phyloP scores from a whole-genome alignment of 2,797 vertebrate genomes.

The Glyptemys insculpta region DNA sequence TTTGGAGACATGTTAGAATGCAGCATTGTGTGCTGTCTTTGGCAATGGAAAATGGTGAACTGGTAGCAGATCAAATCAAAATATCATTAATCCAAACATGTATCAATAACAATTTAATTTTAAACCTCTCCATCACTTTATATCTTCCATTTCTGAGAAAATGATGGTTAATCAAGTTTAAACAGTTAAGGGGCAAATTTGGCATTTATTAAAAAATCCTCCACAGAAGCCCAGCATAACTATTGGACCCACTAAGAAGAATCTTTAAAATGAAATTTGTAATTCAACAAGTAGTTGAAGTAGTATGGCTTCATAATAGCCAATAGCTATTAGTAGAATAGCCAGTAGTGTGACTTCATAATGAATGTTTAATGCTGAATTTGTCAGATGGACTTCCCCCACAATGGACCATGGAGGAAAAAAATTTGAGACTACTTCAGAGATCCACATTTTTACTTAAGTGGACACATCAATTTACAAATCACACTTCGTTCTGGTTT shows the following conservation, averaged over 20 bases:
- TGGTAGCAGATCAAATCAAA: background rate
- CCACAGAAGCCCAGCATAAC: background rate
- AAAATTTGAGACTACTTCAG: background rate
- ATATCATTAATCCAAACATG: background rate
- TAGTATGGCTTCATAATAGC: background rate
- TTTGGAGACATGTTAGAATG: background rate
- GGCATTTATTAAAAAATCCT: background rate
- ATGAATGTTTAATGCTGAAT: background rate
- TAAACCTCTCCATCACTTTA: background rate
- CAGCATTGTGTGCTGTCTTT: background rate
- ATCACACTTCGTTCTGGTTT: background rate
- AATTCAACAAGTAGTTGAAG: background rate
- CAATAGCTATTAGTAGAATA: background rate
- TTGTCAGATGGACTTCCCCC: background rate
- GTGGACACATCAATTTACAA: background rate
- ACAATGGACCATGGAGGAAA: background rate
- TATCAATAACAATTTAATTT: background rate
- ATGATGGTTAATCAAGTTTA: background rate
- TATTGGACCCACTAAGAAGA: background rate
- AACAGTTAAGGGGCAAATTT: background rate
- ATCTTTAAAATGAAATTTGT: background rate
- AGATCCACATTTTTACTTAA: background rate
- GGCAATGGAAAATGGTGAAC: background rate
- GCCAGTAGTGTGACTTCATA: background rate
- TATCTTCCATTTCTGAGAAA: background rate